Evolutionary conservation across 2,888 invertebrate species (phyloP), one percentile per base, ranked within the genome.

Genomic region (Volucella inflata): DNA sequence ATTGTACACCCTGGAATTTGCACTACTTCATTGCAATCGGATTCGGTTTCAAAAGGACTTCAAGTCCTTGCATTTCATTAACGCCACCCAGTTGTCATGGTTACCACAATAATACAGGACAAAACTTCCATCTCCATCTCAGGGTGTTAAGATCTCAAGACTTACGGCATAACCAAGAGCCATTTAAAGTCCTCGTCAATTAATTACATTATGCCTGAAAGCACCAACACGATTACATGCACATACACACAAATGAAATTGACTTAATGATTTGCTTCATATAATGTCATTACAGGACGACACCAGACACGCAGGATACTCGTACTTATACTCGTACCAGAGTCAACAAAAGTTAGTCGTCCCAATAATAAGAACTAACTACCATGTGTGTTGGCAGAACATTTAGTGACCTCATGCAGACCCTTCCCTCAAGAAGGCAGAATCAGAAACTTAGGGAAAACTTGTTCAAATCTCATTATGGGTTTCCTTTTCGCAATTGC

Each of bases 131-230:
- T 48, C 42, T 48, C 30, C 40, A 8, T 14, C 30, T 16, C 36
- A 16, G 60, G 12, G 51, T 81, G 64, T 50, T 59, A 81, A 76
- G 53, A 30, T 75, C 51, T 44, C 1, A 57, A 9, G 42, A 67
- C 55, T 83, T 72, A 83, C 55, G 55, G 68, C 78, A 72, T 83
- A 67, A 82, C 72, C 77, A 71, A 77, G 71, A 77, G 77, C 60
- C 77, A 82, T 77, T 76, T 77, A 68, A 77, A 78, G 72, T 68
- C 72, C 72, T 40, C 67, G 55, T 62, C 82, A 83, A 77, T 78
- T 83, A 83, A 83, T 78, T 83, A 78, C 60, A 65, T 81, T 70
- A n/a, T n/a, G 76, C 59, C 38, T 50, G 11, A 46, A 36, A 53
- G 38, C 74, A 10, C 74, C 46, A 38, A 36, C 55, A 40, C 12